Percentiles rank a stretch among this genome's conserved stretches.
phyloP scores from a whole-genome alignment of 37 sponge, comb jelly and placozoan species.

The Bolinopsis microptera region DNA sequence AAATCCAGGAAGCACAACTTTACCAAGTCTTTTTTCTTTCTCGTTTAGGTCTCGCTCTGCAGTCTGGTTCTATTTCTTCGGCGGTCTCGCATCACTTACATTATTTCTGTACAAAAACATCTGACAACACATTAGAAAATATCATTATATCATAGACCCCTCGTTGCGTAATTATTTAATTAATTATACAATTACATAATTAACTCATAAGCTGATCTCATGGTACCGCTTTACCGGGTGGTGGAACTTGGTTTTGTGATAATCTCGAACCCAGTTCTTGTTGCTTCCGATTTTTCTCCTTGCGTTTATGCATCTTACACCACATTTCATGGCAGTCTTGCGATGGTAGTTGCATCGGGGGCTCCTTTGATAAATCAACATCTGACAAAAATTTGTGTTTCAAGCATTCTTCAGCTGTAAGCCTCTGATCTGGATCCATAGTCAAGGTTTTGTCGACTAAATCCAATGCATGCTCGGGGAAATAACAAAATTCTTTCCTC shows the following conservation, averaged over 20 bases:
- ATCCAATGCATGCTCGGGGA: constrained; percentile 85
- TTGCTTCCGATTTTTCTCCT: constrained; percentile 54
- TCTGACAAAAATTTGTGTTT: constrained; percentile 81
- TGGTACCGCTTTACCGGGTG: constrained; percentile 10
- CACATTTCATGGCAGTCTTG: constrained; percentile 99
- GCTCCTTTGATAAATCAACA: constrained; percentile 68
- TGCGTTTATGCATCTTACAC: constrained; percentile 80
- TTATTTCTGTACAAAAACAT: not conserved
- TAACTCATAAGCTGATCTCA: not conserved
- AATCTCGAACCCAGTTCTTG: not conserved
- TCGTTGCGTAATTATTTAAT: not conserved
- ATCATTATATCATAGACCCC: not conserved
- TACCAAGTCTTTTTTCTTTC: no score
- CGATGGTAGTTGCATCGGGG: constrained; percentile 77
- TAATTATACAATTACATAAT: not conserved
- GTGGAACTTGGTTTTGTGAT: not conserved
- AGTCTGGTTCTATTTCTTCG: no score
- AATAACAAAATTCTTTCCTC: constrained; percentile 67
- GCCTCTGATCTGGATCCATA: constrained; percentile 86
- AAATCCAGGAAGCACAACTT: no score
- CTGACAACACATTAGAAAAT: not conserved
- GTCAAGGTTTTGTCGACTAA: constrained; percentile 84
- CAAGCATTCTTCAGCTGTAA: constrained; percentile 80
- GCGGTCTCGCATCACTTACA: no score
- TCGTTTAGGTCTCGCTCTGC: no score